Evolutionary conservation across 2,888 invertebrate species (phyloP), one percentile per base, ranked within the genome.

Genomic region (Archaeoteleia sp.): DNA sequence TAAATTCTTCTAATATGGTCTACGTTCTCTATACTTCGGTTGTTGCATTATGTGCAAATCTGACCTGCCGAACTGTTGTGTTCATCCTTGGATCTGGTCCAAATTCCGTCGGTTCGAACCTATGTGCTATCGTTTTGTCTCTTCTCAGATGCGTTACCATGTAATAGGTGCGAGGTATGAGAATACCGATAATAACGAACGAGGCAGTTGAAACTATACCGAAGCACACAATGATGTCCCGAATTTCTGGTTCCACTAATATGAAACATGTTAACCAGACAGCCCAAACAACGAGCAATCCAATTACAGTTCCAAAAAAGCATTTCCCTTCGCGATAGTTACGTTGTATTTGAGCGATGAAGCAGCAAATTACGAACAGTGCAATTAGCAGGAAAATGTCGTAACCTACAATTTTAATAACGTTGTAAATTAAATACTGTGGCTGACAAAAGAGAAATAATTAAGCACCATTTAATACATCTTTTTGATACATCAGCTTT

Each of bases 91-190:
- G 78, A 69, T 84, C 81, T 0, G 74, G 61, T 1, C 71, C 71
- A 8, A 79, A 54, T 48, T 82, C 80, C 0, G 74, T 67, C 1
- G 75, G 62, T 34, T 80, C 75, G 49, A 79, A 80, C 53, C 78
- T 76, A 1, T 71, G 76, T 1, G 65, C 62, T 4, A 75, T 53
- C 12, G 76, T 63, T 71, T 90, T 89, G 34, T 90, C 89, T 12
- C 90, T 86, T 13, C 90, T 89, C 14, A 90, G 87, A 15, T 90
- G 88, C 1, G 89, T 88, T 2, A 90, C 88, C 87, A 92, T 92
- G 57, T 91, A 86, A 74, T 92, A 92, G 0, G 91, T 90, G 45
- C 91, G 86, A 0, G 92, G 92, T 76, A 92, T 89, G 70, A 92
- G 88, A n/a, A 92, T 87, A 0, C 89, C 87, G 4, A 90, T 86